Conservation (phyloP, 1,140 invertebrate species). For the Ceratina calcarata region DNA sequence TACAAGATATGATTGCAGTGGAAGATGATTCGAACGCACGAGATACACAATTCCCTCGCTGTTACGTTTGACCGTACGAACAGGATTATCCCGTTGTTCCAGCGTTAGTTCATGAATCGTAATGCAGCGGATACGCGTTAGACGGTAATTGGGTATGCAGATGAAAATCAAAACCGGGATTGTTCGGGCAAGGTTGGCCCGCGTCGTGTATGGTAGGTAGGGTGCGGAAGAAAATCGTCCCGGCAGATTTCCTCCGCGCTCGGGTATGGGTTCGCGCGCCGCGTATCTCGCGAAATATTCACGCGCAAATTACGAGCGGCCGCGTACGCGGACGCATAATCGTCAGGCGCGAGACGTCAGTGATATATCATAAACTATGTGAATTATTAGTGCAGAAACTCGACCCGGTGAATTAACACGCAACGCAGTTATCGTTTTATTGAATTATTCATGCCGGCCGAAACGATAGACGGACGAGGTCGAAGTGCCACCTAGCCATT, state of each 20-base stretch:
- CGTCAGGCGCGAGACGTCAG: conserved; percentile 46
- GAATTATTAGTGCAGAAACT: conserved; percentile 64
- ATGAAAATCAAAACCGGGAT: conserved; percentile 3
- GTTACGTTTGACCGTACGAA: neutral
- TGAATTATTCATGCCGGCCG: conserved; percentile 59
- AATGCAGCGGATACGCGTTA: conserved; percentile 1
- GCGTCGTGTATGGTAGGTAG: neutral
- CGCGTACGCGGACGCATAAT: conserved; percentile 35
- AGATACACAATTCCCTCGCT: neutral
- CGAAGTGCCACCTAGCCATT: neutral
- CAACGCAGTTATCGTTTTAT: conserved; percentile 64
- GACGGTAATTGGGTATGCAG: conserved; percentile 20
- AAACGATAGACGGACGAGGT: conserved; percentile 33
- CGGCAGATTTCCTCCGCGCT: neutral
- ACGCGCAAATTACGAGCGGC: conserved; percentile 30
- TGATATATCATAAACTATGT: conserved; percentile 60
- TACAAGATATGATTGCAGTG: too few species aligned
- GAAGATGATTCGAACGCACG: too few species aligned
- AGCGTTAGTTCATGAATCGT: neutral
- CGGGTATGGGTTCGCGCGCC: neutral
- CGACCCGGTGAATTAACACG: conserved; percentile 60
- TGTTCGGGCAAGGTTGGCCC: neutral
- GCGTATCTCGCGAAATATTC: conserved; percentile 33
- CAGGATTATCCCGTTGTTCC: conserved; percentile 16
- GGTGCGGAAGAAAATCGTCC: conserved; percentile 4